A percentile compares a stretch with the other conserved stretches of the same genome.
These are phyloP conservation scores for Cephalopachus bancanus DNA, from an alignment of 2,797 vertebrate genomes.

Conservation along the genomic window DNA sequence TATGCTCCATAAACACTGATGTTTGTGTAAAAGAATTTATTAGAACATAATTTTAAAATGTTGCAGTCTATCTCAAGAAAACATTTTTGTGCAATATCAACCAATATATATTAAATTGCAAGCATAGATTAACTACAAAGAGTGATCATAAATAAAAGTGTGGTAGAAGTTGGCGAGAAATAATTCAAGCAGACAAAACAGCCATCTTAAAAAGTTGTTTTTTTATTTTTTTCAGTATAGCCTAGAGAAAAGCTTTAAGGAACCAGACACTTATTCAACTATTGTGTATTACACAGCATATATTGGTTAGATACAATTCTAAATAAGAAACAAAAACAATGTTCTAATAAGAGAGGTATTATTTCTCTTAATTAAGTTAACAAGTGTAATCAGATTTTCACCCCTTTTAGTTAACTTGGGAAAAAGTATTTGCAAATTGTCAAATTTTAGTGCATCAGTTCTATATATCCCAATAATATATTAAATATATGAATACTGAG, in stretches of 20 bases:
- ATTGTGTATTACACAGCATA: conserved; percentile 41
- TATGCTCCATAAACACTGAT: conserved; percentile 62
- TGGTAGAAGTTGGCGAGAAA: not conserved
- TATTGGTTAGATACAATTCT: not conserved
- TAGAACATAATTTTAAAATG: conserved; percentile 69
- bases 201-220: not conserved
- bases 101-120: conserved; percentile 74
- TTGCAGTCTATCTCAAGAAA: conserved; percentile 67
- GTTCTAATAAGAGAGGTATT: not conserved
- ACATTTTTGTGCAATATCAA: conserved; percentile 65
- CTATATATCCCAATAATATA: not conserved
- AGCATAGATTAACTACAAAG: conserved; percentile 31
- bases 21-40: conserved; percentile 61
- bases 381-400: not conserved
- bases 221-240: not conserved
- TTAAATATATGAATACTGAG: conserved; percentile 15
- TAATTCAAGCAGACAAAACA: conserved; percentile 61
- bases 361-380: not conserved
- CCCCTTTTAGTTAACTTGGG: not conserved
- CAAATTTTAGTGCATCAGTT: not conserved
- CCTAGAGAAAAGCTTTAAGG: not conserved
- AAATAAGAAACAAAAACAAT: conserved; percentile 51
- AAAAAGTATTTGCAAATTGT: conserved; percentile 31
- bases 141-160: conserved; percentile 61
- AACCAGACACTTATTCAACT: not conserved